Conservation (phyloP, 2,888 invertebrate species). For the Harmothoe impar region DNA sequence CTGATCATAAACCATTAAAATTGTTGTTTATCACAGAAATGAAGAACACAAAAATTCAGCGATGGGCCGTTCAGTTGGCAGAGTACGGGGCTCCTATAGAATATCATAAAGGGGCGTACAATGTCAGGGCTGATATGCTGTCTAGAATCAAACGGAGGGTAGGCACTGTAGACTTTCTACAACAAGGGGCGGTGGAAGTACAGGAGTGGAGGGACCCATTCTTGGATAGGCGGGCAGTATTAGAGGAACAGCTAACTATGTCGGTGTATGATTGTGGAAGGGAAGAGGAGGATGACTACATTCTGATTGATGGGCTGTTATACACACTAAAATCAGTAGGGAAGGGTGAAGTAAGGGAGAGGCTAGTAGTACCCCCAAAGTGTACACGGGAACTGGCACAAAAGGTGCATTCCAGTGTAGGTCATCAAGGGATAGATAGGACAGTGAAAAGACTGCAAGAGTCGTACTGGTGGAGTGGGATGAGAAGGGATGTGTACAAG, state of each 20-base stretch:
- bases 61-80: conserved; percentile 64
- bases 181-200: neutral
- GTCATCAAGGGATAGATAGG: neutral
- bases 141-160: neutral
- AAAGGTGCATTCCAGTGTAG: neutral
- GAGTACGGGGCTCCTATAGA: conserved; percentile 59
- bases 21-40: conserved; percentile 58
- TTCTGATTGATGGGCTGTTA: neutral
- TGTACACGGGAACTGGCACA: neutral
- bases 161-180: neutral
- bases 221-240: neutral
- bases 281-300: neutral
- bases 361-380: neutral
- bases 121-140: conserved; percentile 58
- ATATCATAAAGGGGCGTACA: conserved; percentile 39
- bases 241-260: neutral
- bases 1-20: conserved; percentile 54
- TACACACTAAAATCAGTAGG: neutral
- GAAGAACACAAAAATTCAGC: conserved; percentile 63
- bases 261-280: neutral
- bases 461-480: neutral
- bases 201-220: neutral
- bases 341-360: neutral
- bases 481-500: neutral
- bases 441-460: neutral